phyloP scores from a whole-genome alignment of 2,113 vertebrate species.

The Archocentrus centrarchus region DNA sequence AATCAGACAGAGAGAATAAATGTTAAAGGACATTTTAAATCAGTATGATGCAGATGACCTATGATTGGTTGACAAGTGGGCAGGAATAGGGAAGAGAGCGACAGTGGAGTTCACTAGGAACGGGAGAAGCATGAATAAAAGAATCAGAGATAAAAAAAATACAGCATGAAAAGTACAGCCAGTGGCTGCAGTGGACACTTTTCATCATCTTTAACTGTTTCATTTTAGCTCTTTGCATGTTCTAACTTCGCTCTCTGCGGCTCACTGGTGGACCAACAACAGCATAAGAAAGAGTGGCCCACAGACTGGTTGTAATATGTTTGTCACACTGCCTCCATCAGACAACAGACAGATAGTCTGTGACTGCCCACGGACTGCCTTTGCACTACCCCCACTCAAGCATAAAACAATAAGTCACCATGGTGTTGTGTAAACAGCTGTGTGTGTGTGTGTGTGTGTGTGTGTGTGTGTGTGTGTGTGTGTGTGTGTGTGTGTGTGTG shows the following conservation, averaged over 20 bases:
- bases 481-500: background rate
- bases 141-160: background rate
- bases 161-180: background rate
- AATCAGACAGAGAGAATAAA: background rate
- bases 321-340: background rate
- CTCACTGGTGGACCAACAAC: too few relatives aligned
- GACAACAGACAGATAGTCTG: background rate
- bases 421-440: too few relatives aligned
- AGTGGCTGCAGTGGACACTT: background rate
- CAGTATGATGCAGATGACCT: background rate
- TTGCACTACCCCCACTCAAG: too few relatives aligned
- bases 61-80: background rate
- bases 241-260: background rate
- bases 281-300: too few relatives aligned
- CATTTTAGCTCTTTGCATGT: background rate
- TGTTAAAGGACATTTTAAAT: background rate
- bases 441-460: background rate
- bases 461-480: background rate
- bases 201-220: too few relatives aligned
- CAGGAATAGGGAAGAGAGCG: background rate
- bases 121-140: background rate
- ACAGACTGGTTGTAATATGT: background rate
- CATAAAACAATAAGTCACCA: too few relatives aligned
- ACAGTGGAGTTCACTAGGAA: rapidly evolving
- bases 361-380: too few relatives aligned